A percentile compares a stretch with the other conserved stretches of the same genome.
These are phyloP conservation scores for Oreochromis mossambicus DNA, from an alignment of 2,797 vertebrate genomes.

Conservation along the genomic window DNA sequence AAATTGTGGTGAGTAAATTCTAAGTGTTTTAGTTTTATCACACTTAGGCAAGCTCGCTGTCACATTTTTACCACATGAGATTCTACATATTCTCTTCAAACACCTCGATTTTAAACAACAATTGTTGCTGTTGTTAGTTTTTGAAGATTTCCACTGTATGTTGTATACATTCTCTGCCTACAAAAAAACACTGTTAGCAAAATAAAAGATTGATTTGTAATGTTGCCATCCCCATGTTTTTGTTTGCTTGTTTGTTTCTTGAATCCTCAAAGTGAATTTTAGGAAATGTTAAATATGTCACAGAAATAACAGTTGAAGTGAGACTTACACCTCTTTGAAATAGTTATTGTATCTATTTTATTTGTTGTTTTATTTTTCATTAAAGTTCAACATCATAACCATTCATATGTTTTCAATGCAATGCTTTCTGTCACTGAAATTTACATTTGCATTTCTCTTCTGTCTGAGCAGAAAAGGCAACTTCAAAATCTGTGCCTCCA, in stretches of 20 bases:
- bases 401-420: background rate
- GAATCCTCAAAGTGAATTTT: background rate
- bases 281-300: background rate
- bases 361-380: background rate
- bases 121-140: background rate
- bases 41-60: background rate
- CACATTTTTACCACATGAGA: background rate
- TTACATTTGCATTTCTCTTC: background rate
- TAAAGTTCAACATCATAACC: background rate
- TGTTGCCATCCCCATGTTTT: background rate
- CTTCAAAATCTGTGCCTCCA: constrained; percentile 9
- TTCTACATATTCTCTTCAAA: background rate
- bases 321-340: background rate
- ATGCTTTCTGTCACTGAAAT: background rate
- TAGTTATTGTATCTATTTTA: background rate
- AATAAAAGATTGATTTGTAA: background rate
- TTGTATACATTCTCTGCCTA: background rate
- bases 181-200: background rate
- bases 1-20: background rate
- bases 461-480: background rate
- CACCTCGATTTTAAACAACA: background rate
- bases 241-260: background rate
- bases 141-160: background rate
- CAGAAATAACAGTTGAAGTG: background rate
- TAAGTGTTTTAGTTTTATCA: background rate